Base-by-base conservation (phyloP, 2,113 vertebrate genomes). In the Gavia stellata region DNA sequence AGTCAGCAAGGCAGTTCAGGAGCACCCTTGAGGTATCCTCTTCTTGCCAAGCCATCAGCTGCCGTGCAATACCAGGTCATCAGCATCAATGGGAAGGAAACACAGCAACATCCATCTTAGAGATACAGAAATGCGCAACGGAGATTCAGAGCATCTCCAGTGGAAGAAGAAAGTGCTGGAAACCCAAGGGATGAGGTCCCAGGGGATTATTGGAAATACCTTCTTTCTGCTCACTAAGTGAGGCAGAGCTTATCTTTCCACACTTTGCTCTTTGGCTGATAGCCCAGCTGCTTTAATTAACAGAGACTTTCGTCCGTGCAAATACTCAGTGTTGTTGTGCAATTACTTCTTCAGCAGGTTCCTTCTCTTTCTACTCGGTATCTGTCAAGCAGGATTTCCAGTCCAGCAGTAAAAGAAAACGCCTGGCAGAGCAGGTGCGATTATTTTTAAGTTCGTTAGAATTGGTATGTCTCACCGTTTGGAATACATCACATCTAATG, bases 361-460 rank as follows among this genome's bases (percentile, higher is more conserved):
- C 91, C 66, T 93, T 49, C 82, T 44, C 70, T n/a, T 44, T 17
- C 53, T 33, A 2, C 40, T 65, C 9, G 0, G 26, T 49, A 55
- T 77, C 73, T 88, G 86, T 78, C 94, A 81, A 28, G 36, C 47
- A 56, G 91, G 81, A 93, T 92, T 94, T 94, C 94, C 85, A 78
- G 66, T 31, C 17, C 42, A 45, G 77, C 66, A 34, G 53, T 34
- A 49, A 85, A 91, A 85, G 62, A 89, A 87, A 96, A 65, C 3
- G 20, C 53, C 66, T 40, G 65, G 94, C 88, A 68, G 72, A 63
- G 88, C 86, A 77, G 88, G 79, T 70, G 70, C 5, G 16, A 24
- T 75, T 34, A 68, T 50, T 66, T 77, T 73, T 9, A 4, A 15
- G 34, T 88, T n/a, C 47, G 75, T 36, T 87, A n/a, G 26, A 92